Percentiles rank a stretch among this genome's conserved stretches.
These are phyloP conservation scores for Hypena proboscidalis DNA, from an alignment of 2,888 invertebrate genomes.

Conservation along the genomic window DNA sequence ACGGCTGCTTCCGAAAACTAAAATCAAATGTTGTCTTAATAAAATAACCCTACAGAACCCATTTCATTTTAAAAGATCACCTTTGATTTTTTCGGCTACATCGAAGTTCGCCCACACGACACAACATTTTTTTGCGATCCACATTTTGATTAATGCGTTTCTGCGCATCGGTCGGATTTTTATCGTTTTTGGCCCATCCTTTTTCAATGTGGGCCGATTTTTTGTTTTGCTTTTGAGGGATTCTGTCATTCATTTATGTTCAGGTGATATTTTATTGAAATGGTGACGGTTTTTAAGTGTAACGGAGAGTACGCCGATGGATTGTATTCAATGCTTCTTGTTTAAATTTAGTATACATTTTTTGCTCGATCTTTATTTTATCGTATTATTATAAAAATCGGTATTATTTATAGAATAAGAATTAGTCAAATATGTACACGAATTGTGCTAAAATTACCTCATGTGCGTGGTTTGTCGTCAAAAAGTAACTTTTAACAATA, in stretches of 20 bases:
- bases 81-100: conserved; percentile 29
- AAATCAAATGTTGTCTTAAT: neutral
- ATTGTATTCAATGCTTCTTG: neutral
- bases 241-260: conserved; percentile 46
- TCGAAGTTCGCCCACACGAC: conserved; percentile 61
- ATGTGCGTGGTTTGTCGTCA: no score
- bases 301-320: conserved; percentile 1
- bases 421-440: no score
- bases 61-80: conserved; percentile 1
- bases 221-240: conserved; percentile 45
- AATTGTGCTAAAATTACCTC: no score
- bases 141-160: conserved; percentile 74
- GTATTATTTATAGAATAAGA: no score
- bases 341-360: no score
- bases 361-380: no score
- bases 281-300: conserved; percentile 17
- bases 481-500: no score
- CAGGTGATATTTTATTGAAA: conserved; percentile 38
- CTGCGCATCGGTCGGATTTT: conserved; percentile 56
- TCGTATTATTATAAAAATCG: no score
- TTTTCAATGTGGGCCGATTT: conserved; percentile 50
- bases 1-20: no score
- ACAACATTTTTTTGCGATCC: conserved; percentile 69
- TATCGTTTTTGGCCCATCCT: conserved; percentile 72
- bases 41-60: conserved; percentile 37